Conservation (phyloP, 1,140 invertebrate genomes). For the Lepidurus apus region DNA sequence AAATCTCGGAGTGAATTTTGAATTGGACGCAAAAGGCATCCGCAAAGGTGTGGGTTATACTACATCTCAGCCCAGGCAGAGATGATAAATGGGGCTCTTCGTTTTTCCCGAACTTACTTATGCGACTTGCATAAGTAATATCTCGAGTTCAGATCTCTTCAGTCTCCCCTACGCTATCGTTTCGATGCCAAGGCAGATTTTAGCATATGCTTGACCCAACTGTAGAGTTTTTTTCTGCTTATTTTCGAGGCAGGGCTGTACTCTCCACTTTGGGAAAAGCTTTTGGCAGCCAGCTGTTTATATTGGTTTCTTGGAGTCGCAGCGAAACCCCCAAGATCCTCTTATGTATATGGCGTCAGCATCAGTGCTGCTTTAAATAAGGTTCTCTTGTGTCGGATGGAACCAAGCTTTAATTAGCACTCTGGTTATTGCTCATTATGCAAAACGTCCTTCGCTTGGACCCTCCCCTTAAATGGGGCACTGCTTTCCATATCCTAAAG, state of each 20-base stretch:
- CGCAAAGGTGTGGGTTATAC: neutral
- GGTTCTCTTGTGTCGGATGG: conserved; percentile 7
- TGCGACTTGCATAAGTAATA: conserved; percentile 15
- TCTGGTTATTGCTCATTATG: conserved; percentile 18
- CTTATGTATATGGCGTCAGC: neutral
- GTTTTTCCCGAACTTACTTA: neutral
- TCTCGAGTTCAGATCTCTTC: neutral
- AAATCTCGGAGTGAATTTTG: neutral
- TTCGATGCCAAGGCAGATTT: neutral
- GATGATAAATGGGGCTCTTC: neutral
- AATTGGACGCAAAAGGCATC: neutral
- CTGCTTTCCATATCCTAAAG: neutral
- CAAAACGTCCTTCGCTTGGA: conserved; percentile 4
- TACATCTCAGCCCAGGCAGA: neutral
- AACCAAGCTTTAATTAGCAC: conserved; percentile 15
- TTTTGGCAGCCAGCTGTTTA: neutral
- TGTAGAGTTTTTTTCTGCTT: neutral
- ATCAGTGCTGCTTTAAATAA: neutral
- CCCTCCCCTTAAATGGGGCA: neutral
- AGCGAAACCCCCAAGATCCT: neutral
- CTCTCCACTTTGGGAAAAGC: neutral
- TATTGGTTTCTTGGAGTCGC: neutral
- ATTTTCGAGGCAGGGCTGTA: neutral
- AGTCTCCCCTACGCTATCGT: neutral
- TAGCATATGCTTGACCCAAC: neutral